A percentile compares a stretch with the other conserved stretches of the same genome.
Evolutionary conservation across 2,888 invertebrate species (phyloP).

Genomic region (Xanthorhoe designata): DNA sequence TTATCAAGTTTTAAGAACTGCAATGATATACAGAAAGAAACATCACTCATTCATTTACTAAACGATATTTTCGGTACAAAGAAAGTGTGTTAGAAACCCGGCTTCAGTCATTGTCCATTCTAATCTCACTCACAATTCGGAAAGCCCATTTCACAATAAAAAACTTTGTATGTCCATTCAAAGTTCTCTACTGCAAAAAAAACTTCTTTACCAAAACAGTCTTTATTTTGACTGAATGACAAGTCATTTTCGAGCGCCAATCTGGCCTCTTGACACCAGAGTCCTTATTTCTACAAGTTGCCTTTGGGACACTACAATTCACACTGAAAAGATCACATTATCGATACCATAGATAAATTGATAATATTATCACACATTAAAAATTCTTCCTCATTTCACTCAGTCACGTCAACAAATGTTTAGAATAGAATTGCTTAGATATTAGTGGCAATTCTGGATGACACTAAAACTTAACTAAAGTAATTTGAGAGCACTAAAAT

Average conservation of each 20-base stretch:
- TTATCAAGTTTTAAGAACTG: too few relatives aligned
- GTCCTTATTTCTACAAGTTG: constrained; percentile 9
- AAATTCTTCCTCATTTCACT: neutral
- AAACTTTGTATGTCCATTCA: neutral
- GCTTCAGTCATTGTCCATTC: constrained; percentile 16
- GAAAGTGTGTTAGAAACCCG: constrained; percentile 11
- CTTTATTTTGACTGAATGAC: constrained; percentile 5
- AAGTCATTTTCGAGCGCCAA: constrained; percentile 8
- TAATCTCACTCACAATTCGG: constrained; percentile 10
- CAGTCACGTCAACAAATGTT: neutral
- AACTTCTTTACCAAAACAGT: constrained; percentile 4
- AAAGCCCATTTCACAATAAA: constrained; percentile 1
- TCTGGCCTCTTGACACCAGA: constrained; percentile 2
- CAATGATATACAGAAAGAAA: neutral
- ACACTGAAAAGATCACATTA: neutral
- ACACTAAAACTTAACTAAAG: too few relatives aligned
- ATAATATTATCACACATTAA: neutral
- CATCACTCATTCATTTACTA: neutral
- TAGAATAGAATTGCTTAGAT: too few relatives aligned
- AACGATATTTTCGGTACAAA: constrained; percentile 12
- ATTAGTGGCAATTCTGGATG: too few relatives aligned
- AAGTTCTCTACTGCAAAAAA: constrained; percentile 2
- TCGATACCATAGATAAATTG: neutral
- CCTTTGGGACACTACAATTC: constrained; percentile 87
- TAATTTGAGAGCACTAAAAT: too few relatives aligned